Conservation (phyloP, 2,113 vertebrate genomes). For the Mormoops blainvillei region DNA sequence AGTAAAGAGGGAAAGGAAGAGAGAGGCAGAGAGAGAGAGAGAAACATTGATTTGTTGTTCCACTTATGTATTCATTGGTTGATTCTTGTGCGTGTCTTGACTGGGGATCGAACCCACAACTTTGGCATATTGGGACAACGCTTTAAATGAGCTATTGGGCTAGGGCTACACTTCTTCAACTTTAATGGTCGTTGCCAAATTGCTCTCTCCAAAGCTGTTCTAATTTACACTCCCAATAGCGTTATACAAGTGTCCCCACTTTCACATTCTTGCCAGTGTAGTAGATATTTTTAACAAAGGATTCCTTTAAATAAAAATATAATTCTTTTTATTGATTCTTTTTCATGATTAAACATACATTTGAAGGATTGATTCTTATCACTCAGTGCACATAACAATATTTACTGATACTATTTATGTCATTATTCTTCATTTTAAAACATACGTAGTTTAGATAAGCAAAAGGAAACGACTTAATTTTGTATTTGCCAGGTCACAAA, state of each 20-base stretch:
- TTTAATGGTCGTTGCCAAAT: neutral
- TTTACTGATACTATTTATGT: neutral
- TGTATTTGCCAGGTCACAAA: neutral
- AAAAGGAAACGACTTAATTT: neutral
- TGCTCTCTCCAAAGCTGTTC: neutral
- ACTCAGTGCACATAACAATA: neutral
- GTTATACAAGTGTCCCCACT: neutral
- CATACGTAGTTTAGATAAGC: neutral
- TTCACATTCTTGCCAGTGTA: neutral
- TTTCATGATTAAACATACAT: neutral
- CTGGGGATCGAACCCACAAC: too few species aligned
- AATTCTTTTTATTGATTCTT: neutral
- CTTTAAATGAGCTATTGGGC: too few species aligned
- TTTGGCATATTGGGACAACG: too few species aligned
- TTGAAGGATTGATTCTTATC: neutral
- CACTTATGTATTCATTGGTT: too few species aligned
- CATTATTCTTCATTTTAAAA: neutral
- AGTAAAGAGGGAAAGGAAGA: too few species aligned
- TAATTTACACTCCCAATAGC: neutral
- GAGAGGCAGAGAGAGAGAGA: too few species aligned
- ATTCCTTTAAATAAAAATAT: neutral
- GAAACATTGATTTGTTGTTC: too few species aligned
- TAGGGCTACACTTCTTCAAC: neutral
- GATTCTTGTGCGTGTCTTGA: too few species aligned
- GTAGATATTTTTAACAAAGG: neutral